Conservation (phyloP, 2,888 invertebrate genomes). For the Crocallis elinguaria region DNA sequence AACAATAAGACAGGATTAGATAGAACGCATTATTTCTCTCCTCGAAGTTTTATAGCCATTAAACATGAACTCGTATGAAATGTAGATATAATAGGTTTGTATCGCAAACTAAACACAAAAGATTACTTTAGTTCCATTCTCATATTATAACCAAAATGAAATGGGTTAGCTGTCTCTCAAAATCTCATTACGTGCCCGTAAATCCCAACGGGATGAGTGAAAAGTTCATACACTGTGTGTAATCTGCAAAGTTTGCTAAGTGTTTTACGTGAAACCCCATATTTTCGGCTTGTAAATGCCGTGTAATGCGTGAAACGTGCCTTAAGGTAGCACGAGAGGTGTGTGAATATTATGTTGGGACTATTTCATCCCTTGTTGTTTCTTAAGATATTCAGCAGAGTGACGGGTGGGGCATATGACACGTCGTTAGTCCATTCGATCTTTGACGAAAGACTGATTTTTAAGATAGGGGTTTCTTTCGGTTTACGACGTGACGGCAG, state of each 20-base stretch:
- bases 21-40: too few species aligned
- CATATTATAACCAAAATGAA: constrained; percentile 1
- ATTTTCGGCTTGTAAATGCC: constrained; percentile 23
- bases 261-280: constrained; percentile 25
- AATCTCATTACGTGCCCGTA: constrained; percentile 15
- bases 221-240: constrained; percentile 21
- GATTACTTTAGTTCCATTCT: constrained; percentile 2
- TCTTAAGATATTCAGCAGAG: not conserved
- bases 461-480: too few species aligned
- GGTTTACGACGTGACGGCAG: too few species aligned
- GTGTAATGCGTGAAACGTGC: constrained; percentile 30
- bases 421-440: not conserved
- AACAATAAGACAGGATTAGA: too few species aligned
- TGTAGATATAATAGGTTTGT: too few species aligned
- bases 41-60: too few species aligned
- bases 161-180: constrained; percentile 6
- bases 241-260: constrained; percentile 28
- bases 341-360: constrained; percentile 5
- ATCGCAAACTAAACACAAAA: too few species aligned
- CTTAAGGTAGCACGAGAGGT: constrained; percentile 20
- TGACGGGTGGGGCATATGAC: not conserved
- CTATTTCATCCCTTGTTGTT: constrained; percentile 8
- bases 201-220: constrained; percentile 16
- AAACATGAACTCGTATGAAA: too few species aligned
- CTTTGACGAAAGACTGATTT: too few species aligned